phyloP scores from a whole-genome alignment of 1,140 invertebrate genomes.

The Lerema accius region DNA sequence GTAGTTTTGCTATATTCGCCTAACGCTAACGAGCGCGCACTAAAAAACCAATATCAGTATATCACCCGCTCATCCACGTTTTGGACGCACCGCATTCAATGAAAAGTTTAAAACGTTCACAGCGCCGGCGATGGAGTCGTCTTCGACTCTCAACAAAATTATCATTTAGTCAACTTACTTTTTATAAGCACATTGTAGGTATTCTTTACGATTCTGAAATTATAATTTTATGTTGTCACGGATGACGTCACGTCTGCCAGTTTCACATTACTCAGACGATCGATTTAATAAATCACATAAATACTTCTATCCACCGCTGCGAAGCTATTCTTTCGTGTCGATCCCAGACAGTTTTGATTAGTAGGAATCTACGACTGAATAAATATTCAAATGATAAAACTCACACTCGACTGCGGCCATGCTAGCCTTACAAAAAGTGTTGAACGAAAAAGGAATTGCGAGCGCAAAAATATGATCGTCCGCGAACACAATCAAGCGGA shows the following conservation, averaged over 20 bases:
- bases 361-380: constrained; percentile 27
- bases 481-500: constrained; percentile 64
- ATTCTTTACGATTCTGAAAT: background rate
- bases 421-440: constrained; percentile 30
- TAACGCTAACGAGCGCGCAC: constrained; percentile 74
- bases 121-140: constrained; percentile 45
- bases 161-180: background rate
- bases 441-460: constrained; percentile 59
- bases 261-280: constrained; percentile 14
- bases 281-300: constrained; percentile 29
- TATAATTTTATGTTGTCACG: background rate
- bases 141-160: constrained; percentile 2
- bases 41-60: constrained; percentile 77
- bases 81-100: constrained; percentile 64
- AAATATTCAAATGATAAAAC: constrained; percentile 35
- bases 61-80: constrained; percentile 73
- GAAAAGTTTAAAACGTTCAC: constrained; percentile 63
- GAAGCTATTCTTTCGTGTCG: constrained; percentile 23
- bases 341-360: constrained; percentile 31
- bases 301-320: constrained; percentile 16
- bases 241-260: background rate
- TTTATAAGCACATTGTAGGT: background rate
- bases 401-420: constrained; percentile 32
- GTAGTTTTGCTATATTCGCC: constrained; percentile 64
- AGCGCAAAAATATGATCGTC: constrained; percentile 60